A percentile compares a stretch with the other conserved stretches of the same genome.
phyloP scores from a whole-genome alignment of 2,113 vertebrate genomes.

The Calcarius ornatus region DNA sequence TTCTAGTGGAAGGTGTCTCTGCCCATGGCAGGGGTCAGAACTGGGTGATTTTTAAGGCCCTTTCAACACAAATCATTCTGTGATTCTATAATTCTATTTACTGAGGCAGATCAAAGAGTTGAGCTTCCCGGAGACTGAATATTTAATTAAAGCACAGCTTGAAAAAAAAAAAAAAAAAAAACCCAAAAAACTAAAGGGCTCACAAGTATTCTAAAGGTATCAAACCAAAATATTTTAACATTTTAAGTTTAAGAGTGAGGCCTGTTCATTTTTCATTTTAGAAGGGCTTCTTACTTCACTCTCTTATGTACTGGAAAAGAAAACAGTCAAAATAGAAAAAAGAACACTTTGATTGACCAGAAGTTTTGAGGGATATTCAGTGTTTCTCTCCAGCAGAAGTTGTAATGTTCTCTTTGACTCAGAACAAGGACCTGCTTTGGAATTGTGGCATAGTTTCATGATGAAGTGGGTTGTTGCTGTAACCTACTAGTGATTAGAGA shows the following conservation, averaged over 20 bases:
- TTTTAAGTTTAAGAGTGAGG: not conserved
- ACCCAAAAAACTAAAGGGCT: not conserved
- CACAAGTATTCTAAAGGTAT: not conserved
- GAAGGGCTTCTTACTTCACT: not conserved
- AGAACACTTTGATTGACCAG: slow-evolving; percentile 22
- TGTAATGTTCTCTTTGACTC: slow-evolving; percentile 15
- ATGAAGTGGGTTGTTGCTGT: not conserved
- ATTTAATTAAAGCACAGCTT: not conserved
- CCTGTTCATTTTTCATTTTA: not conserved
- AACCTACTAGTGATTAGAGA: not conserved
- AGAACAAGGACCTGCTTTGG: not conserved
- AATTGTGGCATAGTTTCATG: not conserved
- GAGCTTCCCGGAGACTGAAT: not conserved
- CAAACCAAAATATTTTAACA: not conserved
- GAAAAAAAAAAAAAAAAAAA: not conserved
- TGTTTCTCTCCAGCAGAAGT: not conserved
- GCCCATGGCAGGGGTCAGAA: not conserved
- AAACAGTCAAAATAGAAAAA: slow-evolving; percentile 29
- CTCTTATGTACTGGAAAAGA: not conserved
- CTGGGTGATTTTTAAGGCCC: not conserved
- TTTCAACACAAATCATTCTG: not conserved
- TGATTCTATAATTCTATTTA: not conserved
- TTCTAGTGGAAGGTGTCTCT: not conserved
- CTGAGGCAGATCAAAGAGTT: not conserved
- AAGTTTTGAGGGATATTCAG: slow-evolving; percentile 29